Percentiles rank a stretch among this genome's conserved stretches.
These are phyloP conservation scores for Apistogramma diplotaenia DNA, from an alignment of 2,113 vertebrate genomes.

Conservation along the genomic window DNA sequence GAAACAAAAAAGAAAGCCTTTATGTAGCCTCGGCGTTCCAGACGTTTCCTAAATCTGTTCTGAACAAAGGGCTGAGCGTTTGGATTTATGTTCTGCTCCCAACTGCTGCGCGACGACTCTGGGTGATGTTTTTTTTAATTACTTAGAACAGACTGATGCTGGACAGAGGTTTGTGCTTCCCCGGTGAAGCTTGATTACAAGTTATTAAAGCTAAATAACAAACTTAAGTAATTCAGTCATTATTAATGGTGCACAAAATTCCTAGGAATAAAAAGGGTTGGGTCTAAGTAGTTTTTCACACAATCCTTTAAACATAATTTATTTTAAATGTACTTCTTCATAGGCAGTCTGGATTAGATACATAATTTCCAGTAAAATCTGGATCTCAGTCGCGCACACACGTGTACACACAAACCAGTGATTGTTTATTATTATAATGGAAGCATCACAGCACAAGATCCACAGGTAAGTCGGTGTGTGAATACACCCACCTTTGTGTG, in stretches of 20 bases:
- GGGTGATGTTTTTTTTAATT: neutral
- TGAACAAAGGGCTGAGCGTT: neutral
- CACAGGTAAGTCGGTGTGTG: neutral
- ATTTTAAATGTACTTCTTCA: neutral
- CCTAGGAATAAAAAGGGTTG: neutral
- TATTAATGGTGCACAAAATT: neutral
- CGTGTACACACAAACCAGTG: neutral
- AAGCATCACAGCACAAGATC: neutral
- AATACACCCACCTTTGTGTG: conserved; percentile 72
- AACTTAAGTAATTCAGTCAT: neutral
- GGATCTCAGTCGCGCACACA: neutral
- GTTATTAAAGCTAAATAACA: neutral
- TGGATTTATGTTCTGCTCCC: neutral
- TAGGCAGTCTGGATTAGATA: neutral
- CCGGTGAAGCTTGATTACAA: neutral
- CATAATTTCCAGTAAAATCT: neutral
- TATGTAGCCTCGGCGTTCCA: neutral
- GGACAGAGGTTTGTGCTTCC: neutral
- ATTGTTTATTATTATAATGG: neutral
- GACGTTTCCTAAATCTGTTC: neutral
- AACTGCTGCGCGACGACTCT: neutral
- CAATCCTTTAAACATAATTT: neutral
- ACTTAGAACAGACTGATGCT: neutral
- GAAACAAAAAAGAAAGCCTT: neutral
- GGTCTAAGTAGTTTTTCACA: neutral